Conservation (phyloP, 2,113 vertebrate species). For the Cygnus atratus region DNA sequence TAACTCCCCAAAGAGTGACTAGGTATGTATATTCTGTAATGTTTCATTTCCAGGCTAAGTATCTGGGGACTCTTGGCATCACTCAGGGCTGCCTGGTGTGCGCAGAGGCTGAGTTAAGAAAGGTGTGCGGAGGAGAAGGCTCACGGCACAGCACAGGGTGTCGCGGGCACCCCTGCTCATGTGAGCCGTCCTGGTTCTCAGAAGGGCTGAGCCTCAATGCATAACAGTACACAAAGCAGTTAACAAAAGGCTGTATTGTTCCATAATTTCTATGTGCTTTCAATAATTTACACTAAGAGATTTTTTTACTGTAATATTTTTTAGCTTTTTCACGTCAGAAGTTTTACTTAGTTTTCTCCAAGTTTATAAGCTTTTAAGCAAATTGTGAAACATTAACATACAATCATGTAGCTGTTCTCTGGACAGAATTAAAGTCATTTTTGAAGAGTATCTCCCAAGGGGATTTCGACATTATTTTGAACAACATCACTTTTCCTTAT, state of each 20-base stretch:
- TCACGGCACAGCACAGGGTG: accelerated
- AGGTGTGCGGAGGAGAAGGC: not conserved
- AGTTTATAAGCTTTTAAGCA: constrained; percentile 1
- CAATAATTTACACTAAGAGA: not conserved
- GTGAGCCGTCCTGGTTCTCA: not conserved
- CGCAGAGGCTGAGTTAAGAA: not conserved
- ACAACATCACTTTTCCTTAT: not conserved
- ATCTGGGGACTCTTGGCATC: not conserved
- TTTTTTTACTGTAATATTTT: not conserved
- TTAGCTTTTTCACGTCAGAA: not conserved
- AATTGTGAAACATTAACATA: not conserved
- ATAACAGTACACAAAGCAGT: not conserved
- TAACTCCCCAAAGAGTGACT: not conserved
- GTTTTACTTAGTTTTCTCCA: not conserved
- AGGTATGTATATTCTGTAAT: not conserved
- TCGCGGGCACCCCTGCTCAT: not conserved
- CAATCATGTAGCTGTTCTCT: not conserved
- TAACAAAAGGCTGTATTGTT: not conserved
- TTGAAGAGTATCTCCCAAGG: not conserved
- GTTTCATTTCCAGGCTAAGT: not conserved
- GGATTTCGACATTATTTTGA: not conserved
- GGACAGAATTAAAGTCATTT: not conserved
- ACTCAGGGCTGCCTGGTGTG: not conserved
- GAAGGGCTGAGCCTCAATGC: not conserved
- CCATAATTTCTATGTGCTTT: not conserved